These are phyloP conservation scores for Eriosoma lanigerum DNA, from an alignment of 1,140 invertebrate genomes.

Conservation along the genomic window DNA sequence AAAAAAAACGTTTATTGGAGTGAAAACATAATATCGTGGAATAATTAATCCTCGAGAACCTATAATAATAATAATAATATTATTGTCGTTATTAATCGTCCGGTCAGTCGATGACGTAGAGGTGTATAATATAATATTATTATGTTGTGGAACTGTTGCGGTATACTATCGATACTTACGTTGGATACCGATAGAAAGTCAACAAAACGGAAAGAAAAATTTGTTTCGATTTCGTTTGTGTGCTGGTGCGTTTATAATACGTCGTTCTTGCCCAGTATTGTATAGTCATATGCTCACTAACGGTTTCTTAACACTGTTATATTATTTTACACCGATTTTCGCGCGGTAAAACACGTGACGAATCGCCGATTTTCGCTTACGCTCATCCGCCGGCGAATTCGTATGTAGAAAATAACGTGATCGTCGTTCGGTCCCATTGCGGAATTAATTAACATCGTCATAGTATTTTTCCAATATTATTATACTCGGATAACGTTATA, in stretches of 20 bases:
- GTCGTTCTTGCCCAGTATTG: neutral
- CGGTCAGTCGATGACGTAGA: no score
- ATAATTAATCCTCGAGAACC: no score
- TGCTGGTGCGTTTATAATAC: neutral
- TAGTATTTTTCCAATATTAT: no score
- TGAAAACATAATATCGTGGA: no score
- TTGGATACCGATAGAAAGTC: neutral
- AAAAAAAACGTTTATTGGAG: no score
- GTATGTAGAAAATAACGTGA: neutral
- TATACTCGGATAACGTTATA: no score
- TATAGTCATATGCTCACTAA: neutral
- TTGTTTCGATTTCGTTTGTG: slow-evolving; percentile 7
- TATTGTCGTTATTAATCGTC: no score
- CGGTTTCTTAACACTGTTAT: neutral
- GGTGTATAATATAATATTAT: no score
- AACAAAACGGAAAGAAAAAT: neutral
- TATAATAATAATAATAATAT: no score
- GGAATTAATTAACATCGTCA: neutral
- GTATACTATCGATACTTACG: no score
- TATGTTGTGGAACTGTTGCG: no score
- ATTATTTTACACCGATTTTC: neutral
- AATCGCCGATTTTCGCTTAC: neutral
- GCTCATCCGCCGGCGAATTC: neutral
- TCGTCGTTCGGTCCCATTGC: neutral
- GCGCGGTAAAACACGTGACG: neutral